Conservation (phyloP, 2,797 vertebrate species). For the Malacoctenus gilli region DNA sequence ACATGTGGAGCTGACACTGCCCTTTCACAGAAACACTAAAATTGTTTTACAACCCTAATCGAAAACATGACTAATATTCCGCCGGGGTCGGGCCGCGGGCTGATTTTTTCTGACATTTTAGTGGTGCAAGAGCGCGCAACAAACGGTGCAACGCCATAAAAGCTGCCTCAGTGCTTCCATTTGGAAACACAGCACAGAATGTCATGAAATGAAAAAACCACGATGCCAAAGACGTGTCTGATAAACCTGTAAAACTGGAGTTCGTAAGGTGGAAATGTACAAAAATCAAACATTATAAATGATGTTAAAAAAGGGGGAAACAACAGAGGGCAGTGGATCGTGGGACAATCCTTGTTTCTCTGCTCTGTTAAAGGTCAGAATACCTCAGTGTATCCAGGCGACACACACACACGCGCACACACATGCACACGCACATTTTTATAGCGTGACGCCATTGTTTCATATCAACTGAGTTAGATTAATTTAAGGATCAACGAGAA, state of each 20-base stretch:
- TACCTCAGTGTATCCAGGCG: conserved; percentile 63
- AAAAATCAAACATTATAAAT: too few relatives aligned
- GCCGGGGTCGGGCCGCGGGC: not conserved
- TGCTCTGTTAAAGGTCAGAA: conserved; percentile 72
- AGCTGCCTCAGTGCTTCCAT: too few relatives aligned
- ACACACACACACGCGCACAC: conserved; percentile 40
- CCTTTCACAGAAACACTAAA: conserved; percentile 7
- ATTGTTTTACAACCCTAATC: conserved; percentile 18
- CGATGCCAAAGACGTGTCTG: too few relatives aligned
- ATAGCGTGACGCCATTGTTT: conserved; percentile 38
- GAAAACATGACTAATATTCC: conserved; percentile 8
- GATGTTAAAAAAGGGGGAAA: not conserved
- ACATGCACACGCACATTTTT: conserved; percentile 18
- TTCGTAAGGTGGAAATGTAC: too few relatives aligned
- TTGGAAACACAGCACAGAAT: too few relatives aligned
- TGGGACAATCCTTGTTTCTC: conserved; percentile 18
- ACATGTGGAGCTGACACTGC: conserved; percentile 1
- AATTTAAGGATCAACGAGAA: conserved; percentile 24
- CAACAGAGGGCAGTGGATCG: not conserved
- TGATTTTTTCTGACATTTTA: conserved; percentile 4
- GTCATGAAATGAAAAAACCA: too few relatives aligned
- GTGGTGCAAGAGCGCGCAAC: too few relatives aligned
- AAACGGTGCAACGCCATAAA: too few relatives aligned
- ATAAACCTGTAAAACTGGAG: too few relatives aligned
- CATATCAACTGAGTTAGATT: conserved; percentile 28